Base-by-base conservation (phyloP, 2,797 vertebrate genomes). In the Orestias chungarensis region DNA sequence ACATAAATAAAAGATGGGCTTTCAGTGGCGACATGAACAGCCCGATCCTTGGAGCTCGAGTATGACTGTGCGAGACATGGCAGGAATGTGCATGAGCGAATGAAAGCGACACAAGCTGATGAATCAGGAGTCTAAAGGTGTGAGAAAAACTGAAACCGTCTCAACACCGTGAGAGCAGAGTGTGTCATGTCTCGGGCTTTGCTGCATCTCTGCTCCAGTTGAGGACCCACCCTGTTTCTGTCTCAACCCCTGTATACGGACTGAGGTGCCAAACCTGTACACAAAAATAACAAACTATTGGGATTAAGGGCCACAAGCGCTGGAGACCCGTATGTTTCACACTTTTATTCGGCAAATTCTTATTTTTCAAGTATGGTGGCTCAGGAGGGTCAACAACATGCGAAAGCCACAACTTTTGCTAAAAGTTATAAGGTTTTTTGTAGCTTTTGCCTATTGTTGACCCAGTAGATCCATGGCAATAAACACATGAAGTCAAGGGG, bases 1-100 rank as follows among this genome's bases (percentile, higher is more conserved):
- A 47, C 73, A 91, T 90, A 76, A 89, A 91, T 86, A 88, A 92
- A 90, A 87, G 68, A 86, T 87, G 68, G n/a, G 47, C 75, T 80
- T 78, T 81, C 25, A 76, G 66, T 68, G 43, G 59, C 52, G 42
- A 46, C 59, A 71, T 77, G 80, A 83, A 83, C 43, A 61, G 72
- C 54, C 47, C 23, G 31, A 29, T 76, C 75, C 68, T 73, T 70
- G 73, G 62, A 17, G 47, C 43, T 66, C 66, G 25, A 67, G 67
- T 70, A 64, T 18, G 74, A 76, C 20, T 47, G 67, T 40, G 66
- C 50, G 70, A 71, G 68, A 72, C 49, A 78, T 66, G 79, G 66
- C 72, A 40, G 70, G 67, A 50, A 61, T 3, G 18, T 9, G 12
- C 11, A 68, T 7, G 29, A 52, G 23, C 35, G 17, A n/a, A 20